These are phyloP conservation scores for Dipodomys merriami DNA, from an alignment of 2,113 vertebrate species.

Conservation along the genomic window DNA sequence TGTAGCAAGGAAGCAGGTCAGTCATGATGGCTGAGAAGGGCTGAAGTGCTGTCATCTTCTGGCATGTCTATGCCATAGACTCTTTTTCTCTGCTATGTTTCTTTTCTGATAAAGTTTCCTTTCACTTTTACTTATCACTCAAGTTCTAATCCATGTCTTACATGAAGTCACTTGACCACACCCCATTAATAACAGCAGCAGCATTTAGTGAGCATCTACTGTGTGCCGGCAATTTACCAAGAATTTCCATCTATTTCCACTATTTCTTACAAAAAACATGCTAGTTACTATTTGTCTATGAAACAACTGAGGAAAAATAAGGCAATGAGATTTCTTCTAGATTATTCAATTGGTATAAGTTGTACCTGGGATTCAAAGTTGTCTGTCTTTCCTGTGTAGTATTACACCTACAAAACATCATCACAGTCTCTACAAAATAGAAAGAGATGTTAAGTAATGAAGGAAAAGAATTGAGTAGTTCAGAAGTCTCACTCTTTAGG, in stretches of 20 bases:
- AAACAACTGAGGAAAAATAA: not conserved
- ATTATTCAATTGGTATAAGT: not conserved
- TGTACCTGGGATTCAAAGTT: not conserved
- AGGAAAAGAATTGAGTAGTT: not conserved
- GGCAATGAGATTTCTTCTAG: not conserved
- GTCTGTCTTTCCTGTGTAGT: not conserved
- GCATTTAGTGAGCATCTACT: not conserved
- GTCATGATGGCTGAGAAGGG: too few relatives aligned
- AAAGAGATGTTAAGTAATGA: not conserved
- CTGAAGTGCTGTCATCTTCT: too few relatives aligned
- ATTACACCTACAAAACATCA: constrained; percentile 10
- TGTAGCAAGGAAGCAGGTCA: too few relatives aligned
- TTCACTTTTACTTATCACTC: too few relatives aligned
- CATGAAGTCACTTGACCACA: not conserved
- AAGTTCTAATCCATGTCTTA: not conserved
- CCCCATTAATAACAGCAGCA: not conserved
- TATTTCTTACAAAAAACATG: not conserved
- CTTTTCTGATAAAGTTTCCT: too few relatives aligned
- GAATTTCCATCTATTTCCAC: not conserved
- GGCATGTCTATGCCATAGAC: too few relatives aligned
- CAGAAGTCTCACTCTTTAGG: not conserved
- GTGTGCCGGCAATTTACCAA: not conserved
- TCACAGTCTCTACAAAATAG: not conserved
- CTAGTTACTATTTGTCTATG: not conserved
- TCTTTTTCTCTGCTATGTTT: not conserved